phyloP scores from a whole-genome alignment of 2,797 vertebrate genomes.

The Myotis pilosus region DNA sequence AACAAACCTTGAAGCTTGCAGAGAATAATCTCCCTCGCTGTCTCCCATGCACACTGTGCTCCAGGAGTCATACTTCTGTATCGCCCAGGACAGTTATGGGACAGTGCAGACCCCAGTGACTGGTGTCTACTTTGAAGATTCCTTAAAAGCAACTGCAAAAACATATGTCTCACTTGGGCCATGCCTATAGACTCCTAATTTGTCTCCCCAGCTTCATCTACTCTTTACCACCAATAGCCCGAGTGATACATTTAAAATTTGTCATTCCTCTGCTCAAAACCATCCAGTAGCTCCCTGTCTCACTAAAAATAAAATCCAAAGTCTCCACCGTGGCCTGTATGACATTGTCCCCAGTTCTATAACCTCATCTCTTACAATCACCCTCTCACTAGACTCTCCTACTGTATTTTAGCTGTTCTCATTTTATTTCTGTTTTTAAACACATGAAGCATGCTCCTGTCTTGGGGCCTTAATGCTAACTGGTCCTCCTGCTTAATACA shows the following conservation, averaged over 20 bases:
- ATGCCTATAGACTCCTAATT: not conserved
- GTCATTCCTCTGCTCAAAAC: not conserved
- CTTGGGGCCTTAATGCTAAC: not conserved
- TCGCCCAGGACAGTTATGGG: not conserved
- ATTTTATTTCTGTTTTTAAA: not conserved
- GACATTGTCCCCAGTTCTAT: not conserved
- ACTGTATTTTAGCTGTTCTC: not conserved
- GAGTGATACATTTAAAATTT: not conserved
- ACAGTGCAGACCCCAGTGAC: not conserved
- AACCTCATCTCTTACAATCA: not conserved
- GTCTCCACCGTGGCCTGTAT: not conserved
- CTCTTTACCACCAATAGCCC: not conserved
- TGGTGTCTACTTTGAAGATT: not conserved
- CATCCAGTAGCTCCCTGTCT: not conserved
- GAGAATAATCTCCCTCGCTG: not conserved
- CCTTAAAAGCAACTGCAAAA: not conserved
- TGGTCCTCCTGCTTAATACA: not conserved
- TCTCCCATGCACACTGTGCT: not conserved
- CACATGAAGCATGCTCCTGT: not conserved
- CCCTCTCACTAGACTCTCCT: not conserved
- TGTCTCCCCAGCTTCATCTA: not conserved
- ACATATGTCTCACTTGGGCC: not conserved
- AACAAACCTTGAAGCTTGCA: not conserved
- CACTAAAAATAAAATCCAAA: not conserved
- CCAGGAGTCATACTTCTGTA: not conserved